Base-by-base conservation (phyloP, 2,797 vertebrate species). In the Micromesistius poutassou region DNA sequence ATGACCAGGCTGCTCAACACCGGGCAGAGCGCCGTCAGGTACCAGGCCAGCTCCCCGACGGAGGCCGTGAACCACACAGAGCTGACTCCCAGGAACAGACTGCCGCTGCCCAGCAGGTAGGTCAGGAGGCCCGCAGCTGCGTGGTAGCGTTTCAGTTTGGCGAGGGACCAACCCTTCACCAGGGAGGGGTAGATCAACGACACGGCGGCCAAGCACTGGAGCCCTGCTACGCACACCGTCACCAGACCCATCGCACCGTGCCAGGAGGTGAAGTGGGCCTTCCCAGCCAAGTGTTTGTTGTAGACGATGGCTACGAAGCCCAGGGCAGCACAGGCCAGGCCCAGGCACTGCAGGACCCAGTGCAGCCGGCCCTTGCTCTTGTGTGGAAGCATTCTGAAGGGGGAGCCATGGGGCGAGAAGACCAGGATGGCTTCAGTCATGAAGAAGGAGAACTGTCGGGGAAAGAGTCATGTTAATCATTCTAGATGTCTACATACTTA, bases 361-460 rank as follows among this genome's bases (percentile, higher is more conserved):
- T 99, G 98, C 70, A 93, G 89, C 14, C 96, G 94, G 0, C 91
- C 94, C 77, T 96, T 97, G 19, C 93, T 92, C 82, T 97, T 97
- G 89, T 98, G 95, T 0, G 97, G 89, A 35, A 95, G 88, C 80
- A 85, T 94, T 75, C 84, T 92, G 72, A 96, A 85, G 38, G 90
- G 92, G 1, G 96, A 98, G 38, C 93, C 95, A 75, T 96, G 93
- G 0, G 96, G 96, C 1, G 97, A 98, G 91, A 98, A 98, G 7
- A 97, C 86, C 76, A 99, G 93, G 73, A 99, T 85, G 28, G 97
- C 98, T 86, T 99, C 96, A 0, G 97, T 98, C 97, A 99, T 97
- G 88, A 98, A 92, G 85, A 98, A 94, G 46, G 95, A 96, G 87
- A 99, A 99, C 98, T 99, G 90, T 77, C 70, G 62, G 16, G 84